Conservation (phyloP, 2,113 vertebrate species). For the Mesoclemmys tuberculata region DNA sequence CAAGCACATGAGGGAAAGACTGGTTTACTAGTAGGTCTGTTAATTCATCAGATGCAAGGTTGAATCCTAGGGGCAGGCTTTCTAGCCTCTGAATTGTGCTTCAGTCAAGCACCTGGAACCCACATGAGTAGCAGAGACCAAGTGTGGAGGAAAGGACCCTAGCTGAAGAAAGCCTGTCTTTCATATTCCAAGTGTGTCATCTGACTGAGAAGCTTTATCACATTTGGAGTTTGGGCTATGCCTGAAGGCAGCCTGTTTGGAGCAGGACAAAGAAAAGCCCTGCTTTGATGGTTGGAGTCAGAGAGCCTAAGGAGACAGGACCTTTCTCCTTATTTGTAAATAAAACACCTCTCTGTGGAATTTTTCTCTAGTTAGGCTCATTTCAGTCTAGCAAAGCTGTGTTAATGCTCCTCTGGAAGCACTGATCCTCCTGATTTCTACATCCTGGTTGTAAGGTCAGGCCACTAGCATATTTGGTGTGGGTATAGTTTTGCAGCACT, state of each 20-base stretch:
- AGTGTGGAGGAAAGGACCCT: fast-evolving
- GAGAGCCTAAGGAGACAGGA: neutral
- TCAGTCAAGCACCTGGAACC: neutral
- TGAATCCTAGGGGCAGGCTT: neutral
- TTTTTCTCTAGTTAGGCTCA: fast-evolving
- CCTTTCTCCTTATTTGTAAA: neutral
- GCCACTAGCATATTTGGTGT: neutral
- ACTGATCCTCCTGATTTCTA: neutral
- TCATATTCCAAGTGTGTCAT: neutral
- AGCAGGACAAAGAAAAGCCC: neutral
- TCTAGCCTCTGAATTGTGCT: neutral
- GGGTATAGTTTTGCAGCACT: neutral
- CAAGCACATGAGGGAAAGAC: neutral
- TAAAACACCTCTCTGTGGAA: neutral
- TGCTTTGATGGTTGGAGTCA: neutral
- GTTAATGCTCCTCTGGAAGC: neutral
- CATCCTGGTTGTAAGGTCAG: neutral
- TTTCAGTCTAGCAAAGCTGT: neutral
- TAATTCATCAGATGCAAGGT: fast-evolving
- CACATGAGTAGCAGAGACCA: neutral
- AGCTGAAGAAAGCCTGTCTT: neutral
- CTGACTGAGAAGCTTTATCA: fast-evolving
- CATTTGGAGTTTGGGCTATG: fast-evolving
- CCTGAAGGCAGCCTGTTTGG: fast-evolving
- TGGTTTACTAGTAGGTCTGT: neutral